phyloP scores from a whole-genome alignment of 92 coral and sea anemone species.

The Porites cylindrica region DNA sequence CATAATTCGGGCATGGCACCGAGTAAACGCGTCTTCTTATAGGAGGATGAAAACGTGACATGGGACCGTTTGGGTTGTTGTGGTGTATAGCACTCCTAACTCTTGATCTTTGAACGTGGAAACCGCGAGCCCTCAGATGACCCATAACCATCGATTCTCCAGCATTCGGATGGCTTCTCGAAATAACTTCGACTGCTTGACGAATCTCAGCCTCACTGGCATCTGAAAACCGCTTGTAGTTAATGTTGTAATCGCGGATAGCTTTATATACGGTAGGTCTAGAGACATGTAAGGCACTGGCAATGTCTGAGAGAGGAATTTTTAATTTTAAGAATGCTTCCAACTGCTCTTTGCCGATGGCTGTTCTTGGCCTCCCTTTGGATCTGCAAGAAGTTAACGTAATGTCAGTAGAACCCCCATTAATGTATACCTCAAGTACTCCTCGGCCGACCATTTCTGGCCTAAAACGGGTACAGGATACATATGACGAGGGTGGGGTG shows the following conservation, averaged over 20 bases:
- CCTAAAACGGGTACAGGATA: too few species aligned
- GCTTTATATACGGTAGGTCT: conserved; percentile 52
- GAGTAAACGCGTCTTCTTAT: conserved; percentile 46
- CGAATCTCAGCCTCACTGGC: conserved; percentile 31
- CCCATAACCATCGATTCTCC: conserved; percentile 53
- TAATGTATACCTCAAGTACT: too few species aligned
- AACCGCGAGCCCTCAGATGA: conserved; percentile 42
- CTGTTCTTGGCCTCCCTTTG: conserved; percentile 55
- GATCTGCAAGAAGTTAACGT: conserved; percentile 4
- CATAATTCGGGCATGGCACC: conserved; percentile 37
- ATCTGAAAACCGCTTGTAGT: conserved; percentile 20
- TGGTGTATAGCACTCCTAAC: conserved; percentile 29
- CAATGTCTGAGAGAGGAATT: conserved; percentile 20
- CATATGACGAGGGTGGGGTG: too few species aligned
- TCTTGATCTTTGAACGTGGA: conserved; percentile 36
- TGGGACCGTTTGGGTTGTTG: conserved; percentile 21
- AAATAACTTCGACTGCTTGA: conserved; percentile 31
- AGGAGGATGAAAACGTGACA: conserved; percentile 24
- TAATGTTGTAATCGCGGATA: conserved; percentile 19
- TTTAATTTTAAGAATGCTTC: conserved; percentile 35
- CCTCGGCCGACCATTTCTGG: too few species aligned
- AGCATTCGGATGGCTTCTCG: conserved; percentile 36
- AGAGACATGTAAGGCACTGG: conserved; percentile 32
- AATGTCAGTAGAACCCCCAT: too few species aligned
- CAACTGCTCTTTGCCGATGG: conserved; percentile 42